These are phyloP conservation scores for Geotrypetes seraphini DNA, from an alignment of 2,797 vertebrate genomes.

Conservation along the genomic window DNA sequence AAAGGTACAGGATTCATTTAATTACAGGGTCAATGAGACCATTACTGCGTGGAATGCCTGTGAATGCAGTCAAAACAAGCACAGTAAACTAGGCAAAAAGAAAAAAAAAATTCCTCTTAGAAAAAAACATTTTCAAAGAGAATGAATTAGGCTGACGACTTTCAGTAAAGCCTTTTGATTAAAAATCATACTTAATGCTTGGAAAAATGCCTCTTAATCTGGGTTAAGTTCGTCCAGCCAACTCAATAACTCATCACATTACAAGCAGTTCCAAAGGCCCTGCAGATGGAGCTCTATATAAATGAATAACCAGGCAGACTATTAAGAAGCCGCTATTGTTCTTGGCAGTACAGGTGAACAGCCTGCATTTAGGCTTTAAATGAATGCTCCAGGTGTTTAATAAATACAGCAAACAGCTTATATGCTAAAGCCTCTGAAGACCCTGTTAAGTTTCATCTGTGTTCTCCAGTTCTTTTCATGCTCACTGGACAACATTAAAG, in stretches of 20 bases:
- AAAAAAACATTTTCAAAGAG: not conserved
- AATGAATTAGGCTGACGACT: slow-evolving; percentile 5
- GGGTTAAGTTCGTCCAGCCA: not conserved
- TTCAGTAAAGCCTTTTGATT: slow-evolving; percentile 12
- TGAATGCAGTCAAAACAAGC: slow-evolving; percentile 13
- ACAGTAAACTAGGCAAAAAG: not conserved
- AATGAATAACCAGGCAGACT: slow-evolving; percentile 3
- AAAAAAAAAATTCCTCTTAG: slow-evolving; percentile 8
- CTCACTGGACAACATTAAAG: slow-evolving; percentile 27
- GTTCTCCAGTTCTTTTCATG: slow-evolving; percentile 23
- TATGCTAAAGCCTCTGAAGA: slow-evolving; percentile 20
- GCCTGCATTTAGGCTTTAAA: slow-evolving; percentile 40
- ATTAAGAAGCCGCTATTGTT: slow-evolving; percentile 37
- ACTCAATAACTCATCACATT: not conserved
- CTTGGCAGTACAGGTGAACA: slow-evolving; percentile 52
- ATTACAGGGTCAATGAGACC: slow-evolving; percentile 42
- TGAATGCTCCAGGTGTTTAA: slow-evolving; percentile 42
- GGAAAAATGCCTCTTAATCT: not conserved
- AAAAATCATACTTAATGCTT: slow-evolving; percentile 17
- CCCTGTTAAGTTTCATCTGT: slow-evolving; percentile 13
- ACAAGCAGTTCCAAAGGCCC: slow-evolving; percentile 8
- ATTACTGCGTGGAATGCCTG: slow-evolving; percentile 17
- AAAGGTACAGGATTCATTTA: slow-evolving; percentile 41
- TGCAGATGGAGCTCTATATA: slow-evolving; percentile 27
- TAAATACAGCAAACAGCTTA: slow-evolving; percentile 45